A percentile compares a stretch with the other conserved stretches of the same genome.
Evolutionary conservation across 2,113 vertebrate species (phyloP).

Genomic region (Cygnus buccinator): DNA sequence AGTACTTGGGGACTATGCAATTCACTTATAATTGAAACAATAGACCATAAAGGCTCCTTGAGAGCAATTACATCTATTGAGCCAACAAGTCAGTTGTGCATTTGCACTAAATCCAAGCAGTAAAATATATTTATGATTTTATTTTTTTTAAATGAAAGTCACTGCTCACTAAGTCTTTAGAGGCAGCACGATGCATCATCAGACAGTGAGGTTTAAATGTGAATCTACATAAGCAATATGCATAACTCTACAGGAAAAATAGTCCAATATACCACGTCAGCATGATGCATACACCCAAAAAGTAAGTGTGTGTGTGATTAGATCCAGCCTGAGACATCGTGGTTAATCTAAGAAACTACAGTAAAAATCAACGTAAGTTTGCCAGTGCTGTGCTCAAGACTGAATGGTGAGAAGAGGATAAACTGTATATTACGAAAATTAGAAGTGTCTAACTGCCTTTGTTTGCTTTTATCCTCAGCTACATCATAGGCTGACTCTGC

Average conservation of each 20-base stretch:
- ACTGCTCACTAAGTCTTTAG: constrained; percentile 42
- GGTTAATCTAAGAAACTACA: neutral
- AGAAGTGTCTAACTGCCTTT: neutral
- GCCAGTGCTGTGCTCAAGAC: neutral
- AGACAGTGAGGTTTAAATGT: constrained; percentile 1
- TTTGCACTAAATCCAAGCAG: constrained; percentile 53
- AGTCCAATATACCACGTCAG: neutral
- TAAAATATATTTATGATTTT: constrained; percentile 64
- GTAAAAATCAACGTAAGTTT: neutral
- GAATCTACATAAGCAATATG: neutral
- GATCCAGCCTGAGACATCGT: neutral
- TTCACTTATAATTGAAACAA: constrained; percentile 74
- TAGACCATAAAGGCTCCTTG: constrained; percentile 62
- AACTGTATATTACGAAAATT: neutral
- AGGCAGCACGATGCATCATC: constrained; percentile 34
- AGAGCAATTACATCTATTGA: constrained; percentile 69
- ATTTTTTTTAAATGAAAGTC: constrained; percentile 36
- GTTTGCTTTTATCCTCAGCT: constrained; percentile 31
- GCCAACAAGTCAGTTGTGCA: constrained; percentile 52
- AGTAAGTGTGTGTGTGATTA: neutral
- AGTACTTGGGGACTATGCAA: constrained; percentile 60
- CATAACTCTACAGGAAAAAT: neutral
- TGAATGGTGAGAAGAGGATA: neutral
- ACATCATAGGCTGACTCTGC: neutral
- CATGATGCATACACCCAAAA: neutral